A percentile compares a stretch with the other conserved stretches of the same genome.
phyloP scores from a whole-genome alignment of 2,888 invertebrate genomes.

The Clepsis dumicolana region DNA sequence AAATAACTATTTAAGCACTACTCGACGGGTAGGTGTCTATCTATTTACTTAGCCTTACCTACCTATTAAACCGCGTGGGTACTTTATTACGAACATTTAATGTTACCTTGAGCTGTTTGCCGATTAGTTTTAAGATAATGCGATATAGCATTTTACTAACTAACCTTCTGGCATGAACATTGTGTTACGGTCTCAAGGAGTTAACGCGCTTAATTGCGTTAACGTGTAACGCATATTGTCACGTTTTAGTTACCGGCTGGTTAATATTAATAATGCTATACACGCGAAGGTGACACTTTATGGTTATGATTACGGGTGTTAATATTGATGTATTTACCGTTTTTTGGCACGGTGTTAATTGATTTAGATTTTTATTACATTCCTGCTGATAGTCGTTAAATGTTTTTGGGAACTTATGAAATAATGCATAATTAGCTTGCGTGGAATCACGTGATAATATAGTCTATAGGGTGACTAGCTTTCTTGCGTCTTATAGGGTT shows the following conservation, averaged over 20 bases:
- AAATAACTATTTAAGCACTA: neutral
- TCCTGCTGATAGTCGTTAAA: neutral
- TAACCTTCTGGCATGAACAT: constrained; percentile 23
- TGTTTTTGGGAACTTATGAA: too few relatives aligned
- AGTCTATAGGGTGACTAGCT: too few relatives aligned
- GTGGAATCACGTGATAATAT: too few relatives aligned
- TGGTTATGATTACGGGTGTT: neutral
- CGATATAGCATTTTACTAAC: neutral
- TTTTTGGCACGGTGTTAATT: too few relatives aligned
- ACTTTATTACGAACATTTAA: constrained; percentile 1
- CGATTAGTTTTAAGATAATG: constrained; percentile 21
- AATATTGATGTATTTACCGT: too few relatives aligned
- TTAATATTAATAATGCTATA: neutral
- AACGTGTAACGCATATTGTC: neutral
- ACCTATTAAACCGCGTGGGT: neutral
- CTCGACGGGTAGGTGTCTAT: neutral
- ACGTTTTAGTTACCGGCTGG: neutral
- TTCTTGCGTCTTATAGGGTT: too few relatives aligned
- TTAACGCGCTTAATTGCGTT: neutral
- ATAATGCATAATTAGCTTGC: too few relatives aligned
- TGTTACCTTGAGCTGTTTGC: constrained; percentile 9
- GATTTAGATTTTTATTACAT: too few relatives aligned
- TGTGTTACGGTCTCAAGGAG: constrained; percentile 27
- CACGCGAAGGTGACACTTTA: neutral
- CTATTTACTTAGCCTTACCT: neutral